Percentiles rank a stretch among this genome's conserved stretches.
phyloP scores from a whole-genome alignment of 2,113 vertebrate species.

The Phaethornis superciliosus region DNA sequence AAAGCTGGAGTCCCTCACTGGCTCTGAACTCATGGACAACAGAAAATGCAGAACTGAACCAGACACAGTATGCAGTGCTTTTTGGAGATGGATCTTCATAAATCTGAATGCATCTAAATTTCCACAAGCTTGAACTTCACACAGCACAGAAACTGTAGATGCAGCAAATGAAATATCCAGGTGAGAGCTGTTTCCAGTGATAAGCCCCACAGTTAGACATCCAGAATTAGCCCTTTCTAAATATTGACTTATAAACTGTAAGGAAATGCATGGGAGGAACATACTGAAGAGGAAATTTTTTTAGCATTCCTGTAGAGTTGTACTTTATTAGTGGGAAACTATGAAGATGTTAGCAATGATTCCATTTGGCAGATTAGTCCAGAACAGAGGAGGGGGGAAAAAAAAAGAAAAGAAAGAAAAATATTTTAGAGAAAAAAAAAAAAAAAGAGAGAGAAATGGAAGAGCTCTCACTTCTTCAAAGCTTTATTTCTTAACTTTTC shows the following conservation, averaged over 20 bases:
- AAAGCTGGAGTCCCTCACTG: neutral
- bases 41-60: neutral
- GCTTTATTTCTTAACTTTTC: slow-evolving; percentile 31
- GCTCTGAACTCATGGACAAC: neutral
- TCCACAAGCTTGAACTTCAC: neutral
- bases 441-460: neutral
- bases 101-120: neutral
- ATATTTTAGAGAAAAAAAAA: neutral
- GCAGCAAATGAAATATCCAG: neutral
- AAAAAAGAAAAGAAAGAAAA: fast-evolving
- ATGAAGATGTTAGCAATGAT: neutral
- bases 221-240: neutral
- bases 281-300: neutral
- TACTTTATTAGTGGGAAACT: neutral
- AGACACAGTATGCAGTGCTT: neutral
- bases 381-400: neutral
- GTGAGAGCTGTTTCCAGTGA: neutral
- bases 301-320: neutral
- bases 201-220: neutral
- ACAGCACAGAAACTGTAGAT: neutral
- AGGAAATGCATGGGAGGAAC: neutral
- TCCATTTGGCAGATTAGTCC: neutral
- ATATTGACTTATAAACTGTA: neutral
- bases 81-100: neutral
- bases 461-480: slow-evolving; percentile 48